A percentile compares a stretch with the other conserved stretches of the same genome.
Conservation (phyloP, 2,113 vertebrate species). For the Calypte anna region DNA sequence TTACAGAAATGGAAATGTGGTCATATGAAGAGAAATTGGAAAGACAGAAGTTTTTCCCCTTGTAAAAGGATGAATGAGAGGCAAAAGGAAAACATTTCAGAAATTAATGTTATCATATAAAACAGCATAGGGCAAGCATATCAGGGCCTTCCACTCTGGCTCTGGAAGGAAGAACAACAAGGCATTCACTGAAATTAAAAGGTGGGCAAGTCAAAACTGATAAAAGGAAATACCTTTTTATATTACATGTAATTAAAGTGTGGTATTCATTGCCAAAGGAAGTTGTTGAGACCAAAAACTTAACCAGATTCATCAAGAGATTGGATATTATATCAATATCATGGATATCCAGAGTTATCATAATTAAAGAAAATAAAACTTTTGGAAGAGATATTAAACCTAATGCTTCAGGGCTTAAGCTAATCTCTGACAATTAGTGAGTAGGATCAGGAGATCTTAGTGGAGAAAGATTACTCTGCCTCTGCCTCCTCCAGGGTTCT, state of each 20-base stretch:
- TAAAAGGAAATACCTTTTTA: conserved; percentile 68
- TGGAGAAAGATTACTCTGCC: conserved; percentile 10
- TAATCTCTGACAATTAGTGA: conserved; percentile 56
- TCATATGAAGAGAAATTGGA: conserved; percentile 6
- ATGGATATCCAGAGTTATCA: conserved; percentile 44
- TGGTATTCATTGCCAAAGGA: conserved; percentile 54
- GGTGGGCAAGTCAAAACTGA: conserved; percentile 64
- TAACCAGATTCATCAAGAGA: conserved; percentile 53
- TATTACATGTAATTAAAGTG: conserved; percentile 61
- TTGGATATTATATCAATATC: conserved; percentile 63
- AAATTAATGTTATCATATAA: conserved; percentile 15
- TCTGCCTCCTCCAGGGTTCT: conserved; percentile 19
- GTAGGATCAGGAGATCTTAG: conserved; percentile 33
- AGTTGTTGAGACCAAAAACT: conserved; percentile 57
- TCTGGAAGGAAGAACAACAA: conserved; percentile 40
- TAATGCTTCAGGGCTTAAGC: conserved; percentile 28
- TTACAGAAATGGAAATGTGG: conserved; percentile 7
- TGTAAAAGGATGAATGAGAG: neutral
- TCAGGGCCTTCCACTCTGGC: neutral
- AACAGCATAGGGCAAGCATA: neutral
- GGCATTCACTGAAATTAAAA: conserved; percentile 42
- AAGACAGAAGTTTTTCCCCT: neutral
- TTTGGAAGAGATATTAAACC: conserved; percentile 40
- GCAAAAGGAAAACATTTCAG: conserved; percentile 7
- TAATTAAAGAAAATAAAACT: conserved; percentile 69